A percentile compares a stretch with the other conserved stretches of the same genome.
Conservation (phyloP, 2,797 vertebrate species). For the Chromis chromis region DNA sequence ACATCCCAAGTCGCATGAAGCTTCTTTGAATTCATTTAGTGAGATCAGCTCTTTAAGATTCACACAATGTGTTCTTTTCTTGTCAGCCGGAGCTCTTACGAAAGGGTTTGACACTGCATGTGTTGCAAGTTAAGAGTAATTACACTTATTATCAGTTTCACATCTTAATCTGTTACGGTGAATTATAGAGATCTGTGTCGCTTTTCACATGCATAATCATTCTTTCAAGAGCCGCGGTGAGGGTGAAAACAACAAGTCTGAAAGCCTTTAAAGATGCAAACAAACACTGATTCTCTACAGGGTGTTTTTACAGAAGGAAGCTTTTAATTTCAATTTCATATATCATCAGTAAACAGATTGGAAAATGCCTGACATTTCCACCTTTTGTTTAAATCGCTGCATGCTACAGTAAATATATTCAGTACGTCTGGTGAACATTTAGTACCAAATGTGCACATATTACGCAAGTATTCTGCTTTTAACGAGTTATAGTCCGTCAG, state of each 20-base stretch:
- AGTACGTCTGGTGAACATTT: slow-evolving; percentile 32
- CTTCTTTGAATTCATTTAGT: too few relatives aligned
- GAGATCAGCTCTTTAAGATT: neutral
- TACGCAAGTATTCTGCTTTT: slow-evolving; percentile 14
- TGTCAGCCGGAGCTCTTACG: neutral
- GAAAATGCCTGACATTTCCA: slow-evolving; percentile 5
- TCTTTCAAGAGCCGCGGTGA: neutral
- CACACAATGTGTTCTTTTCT: neutral
- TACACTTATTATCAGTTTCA: slow-evolving; percentile 47
- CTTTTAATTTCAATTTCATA: slow-evolving; percentile 6
- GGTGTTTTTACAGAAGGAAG: neutral
- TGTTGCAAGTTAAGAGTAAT: slow-evolving; percentile 38
- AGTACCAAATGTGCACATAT: slow-evolving; percentile 4
- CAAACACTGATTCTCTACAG: neutral
- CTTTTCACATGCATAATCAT: slow-evolving; percentile 22
- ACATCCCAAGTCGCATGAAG: too few relatives aligned
- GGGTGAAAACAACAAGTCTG: slow-evolving; percentile 5
- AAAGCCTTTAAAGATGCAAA: slow-evolving; percentile 1
- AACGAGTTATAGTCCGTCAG: slow-evolving; percentile 9
- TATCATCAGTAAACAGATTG: neutral
- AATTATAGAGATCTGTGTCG: slow-evolving; percentile 39
- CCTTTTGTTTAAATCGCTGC: slow-evolving; percentile 1
- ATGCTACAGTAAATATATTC: neutral
- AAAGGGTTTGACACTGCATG: slow-evolving; percentile 13
- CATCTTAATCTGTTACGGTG: slow-evolving; percentile 53